Base-by-base conservation (phyloP, 2,113 vertebrate species). In the Rallus limicola region DNA sequence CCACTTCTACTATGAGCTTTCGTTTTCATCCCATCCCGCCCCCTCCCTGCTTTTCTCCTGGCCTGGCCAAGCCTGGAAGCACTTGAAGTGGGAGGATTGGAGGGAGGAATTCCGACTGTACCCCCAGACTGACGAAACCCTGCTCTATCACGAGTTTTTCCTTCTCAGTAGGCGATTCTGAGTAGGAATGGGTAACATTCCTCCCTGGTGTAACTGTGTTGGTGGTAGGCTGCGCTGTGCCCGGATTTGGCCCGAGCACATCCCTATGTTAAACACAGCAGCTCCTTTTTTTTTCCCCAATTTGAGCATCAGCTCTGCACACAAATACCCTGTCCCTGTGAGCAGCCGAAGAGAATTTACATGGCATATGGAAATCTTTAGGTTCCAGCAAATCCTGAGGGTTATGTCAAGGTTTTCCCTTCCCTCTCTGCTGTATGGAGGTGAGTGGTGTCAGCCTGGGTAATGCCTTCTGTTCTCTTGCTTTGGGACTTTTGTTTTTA, bases 401-500 rank as follows among this genome's bases (percentile, higher is more conserved):
- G 62, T 78, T 36, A 7, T 1, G 1, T n/a, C 60, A 38, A 55
- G 44, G 17, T 91, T 93, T 84, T 68, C 52, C 72, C 78, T 83
- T 64, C 82, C 28, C 59, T 62, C 68, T 34, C 20, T 9, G 28
- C 69, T 13, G 5, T 10, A 7, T 0, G 13, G 77, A 74, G 81
- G 52, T 0, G 1, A 65, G 80, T 0, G 0, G 59, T 4, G 26
- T 70, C 67, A 69, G 52, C 60, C n/a, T 2, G 1, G 50, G 9
- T 3, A 1, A 7, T 5, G 58, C 15, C 2, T 72, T 76, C 46
- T 6, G 17, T 56, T 59, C 28, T 34, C 74, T 78, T 28, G 16
- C 69, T 86, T 25, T 0, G 10, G 75, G 79, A 93, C 26, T 88
- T 88, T 60, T 69, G n/a, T 44, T 93, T 88, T 77, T 24, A 15